Evolutionary conservation across 2,888 invertebrate species (phyloP).

Genomic region (Luffia ferchaultella): DNA sequence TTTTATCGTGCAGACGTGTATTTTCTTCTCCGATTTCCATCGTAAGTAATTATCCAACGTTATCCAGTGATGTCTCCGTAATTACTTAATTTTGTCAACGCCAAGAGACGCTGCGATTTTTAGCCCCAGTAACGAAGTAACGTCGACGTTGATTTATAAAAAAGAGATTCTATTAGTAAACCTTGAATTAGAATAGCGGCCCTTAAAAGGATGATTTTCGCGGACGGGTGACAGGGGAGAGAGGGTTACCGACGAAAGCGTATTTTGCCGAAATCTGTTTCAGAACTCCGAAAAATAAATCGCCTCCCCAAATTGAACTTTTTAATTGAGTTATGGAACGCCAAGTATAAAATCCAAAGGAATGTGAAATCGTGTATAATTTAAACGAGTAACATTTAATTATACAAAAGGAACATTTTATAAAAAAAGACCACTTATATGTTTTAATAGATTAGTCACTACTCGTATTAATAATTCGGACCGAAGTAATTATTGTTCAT

Average conservation of each 20-base stretch:
- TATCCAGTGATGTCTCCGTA: background rate
- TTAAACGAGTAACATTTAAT: too few relatives aligned
- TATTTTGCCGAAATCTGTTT: background rate
- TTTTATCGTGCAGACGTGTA: too few relatives aligned
- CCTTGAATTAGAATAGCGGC: background rate
- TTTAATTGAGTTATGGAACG: background rate
- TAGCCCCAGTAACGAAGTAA: background rate
- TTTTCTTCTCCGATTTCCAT: background rate
- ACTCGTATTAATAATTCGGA: too few relatives aligned
- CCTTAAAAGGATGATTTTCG: too few relatives aligned
- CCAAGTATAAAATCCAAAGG: too few relatives aligned
- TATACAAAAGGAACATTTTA: too few relatives aligned
- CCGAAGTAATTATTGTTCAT: too few relatives aligned
- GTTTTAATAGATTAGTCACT: too few relatives aligned
- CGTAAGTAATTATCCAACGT: background rate
- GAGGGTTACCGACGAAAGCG: background rate
- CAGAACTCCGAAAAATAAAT: background rate
- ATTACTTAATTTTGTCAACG: background rate
- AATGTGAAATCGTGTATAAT: too few relatives aligned
- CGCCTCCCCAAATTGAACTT: background rate
- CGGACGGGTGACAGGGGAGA: too few relatives aligned
- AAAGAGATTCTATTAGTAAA: conserved; percentile 7
- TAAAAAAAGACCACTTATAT: too few relatives aligned
- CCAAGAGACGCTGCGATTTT: background rate
- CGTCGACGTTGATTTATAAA: conserved; percentile 24